Base-by-base conservation (phyloP, 2,888 invertebrate species). In the Scelioninae gen. 1 region DNA sequence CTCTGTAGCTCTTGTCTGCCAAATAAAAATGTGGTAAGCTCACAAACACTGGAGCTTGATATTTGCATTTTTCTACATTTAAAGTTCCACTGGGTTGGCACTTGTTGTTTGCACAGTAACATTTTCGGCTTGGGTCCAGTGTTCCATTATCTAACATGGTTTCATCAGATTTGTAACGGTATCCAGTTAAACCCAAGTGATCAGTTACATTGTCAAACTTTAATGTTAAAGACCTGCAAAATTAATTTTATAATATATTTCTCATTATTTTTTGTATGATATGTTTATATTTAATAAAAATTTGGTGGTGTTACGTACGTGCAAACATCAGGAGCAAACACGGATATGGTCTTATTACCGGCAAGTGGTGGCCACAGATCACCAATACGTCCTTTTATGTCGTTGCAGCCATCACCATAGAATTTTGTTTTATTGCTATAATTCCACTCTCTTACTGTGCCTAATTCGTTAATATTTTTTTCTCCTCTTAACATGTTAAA, bases 21-120 rank as follows among this genome's bases (percentile, higher is more conserved):
- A 95, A 91, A 85, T 95, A 95, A 93, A 97, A 97, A 91, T 98
- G 97, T 0, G 98, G 97, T 87, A 95, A 95, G 0, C 96, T 96
- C 29, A 97, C 94, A 92, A 95, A 96, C 11, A 96, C 96, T 0
- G 98, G 97, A n/a, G 97, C 96, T 63, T 95, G 96, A 92, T 93
- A 95, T 82, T 96, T 95, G 89, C 97, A 97, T 32, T 92, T 91
- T 0, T 96, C 95, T 85, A 97, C 95, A 89, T 96, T 95, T 8
- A 96, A 93, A 0, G 95, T 94, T 6, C 97, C 83, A 85, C 92
- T 92, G 0, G 93, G 93, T 74, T 92, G 88, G 71, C 90, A 89
- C 4, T 11, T 4, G 8, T 94, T 93, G 0, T 90, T 91, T 15
- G 93, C 92, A 87, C 96, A 96, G 92, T 95, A 97, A 88, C 97